A percentile compares a stretch with the other conserved stretches of the same genome.
These are phyloP conservation scores for Fissipunctia ypsillon DNA, from an alignment of 2,888 invertebrate species.

Conservation along the genomic window DNA sequence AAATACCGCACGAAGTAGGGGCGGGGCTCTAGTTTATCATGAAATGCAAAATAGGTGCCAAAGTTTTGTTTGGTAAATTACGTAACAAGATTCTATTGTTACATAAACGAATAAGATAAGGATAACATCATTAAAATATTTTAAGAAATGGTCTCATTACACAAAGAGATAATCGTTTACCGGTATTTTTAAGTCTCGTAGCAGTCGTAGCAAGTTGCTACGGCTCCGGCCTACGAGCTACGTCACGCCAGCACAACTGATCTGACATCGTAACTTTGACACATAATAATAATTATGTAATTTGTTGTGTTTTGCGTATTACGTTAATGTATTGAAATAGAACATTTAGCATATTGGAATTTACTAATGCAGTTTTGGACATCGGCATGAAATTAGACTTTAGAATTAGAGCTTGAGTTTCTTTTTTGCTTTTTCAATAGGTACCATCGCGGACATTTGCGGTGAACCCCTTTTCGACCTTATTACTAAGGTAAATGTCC, in stretches of 20 bases:
- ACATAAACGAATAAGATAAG: neutral
- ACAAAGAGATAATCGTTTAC: neutral
- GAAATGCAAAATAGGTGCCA: neutral
- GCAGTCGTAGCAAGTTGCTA: conserved; percentile 50
- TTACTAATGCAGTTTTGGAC: neutral
- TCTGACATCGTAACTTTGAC: neutral
- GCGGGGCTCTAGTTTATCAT: too few species aligned
- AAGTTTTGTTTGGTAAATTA: neutral
- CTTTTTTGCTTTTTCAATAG: neutral
- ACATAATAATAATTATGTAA: neutral
- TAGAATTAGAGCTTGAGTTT: too few species aligned
- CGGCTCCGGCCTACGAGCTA: conserved; percentile 53
- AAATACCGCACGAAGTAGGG: neutral
- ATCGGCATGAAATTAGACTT: neutral
- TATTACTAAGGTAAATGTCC: too few species aligned
- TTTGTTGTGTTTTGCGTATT: neutral
- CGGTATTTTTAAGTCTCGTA: conserved; percentile 28
- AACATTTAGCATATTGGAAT: neutral
- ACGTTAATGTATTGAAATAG: neutral
- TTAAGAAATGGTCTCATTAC: neutral
- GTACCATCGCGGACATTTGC: too few species aligned
- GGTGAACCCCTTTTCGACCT: too few species aligned
- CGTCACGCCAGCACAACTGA: conserved; percentile 7
- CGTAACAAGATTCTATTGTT: neutral
- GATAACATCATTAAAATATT: neutral